Evolutionary conservation across 2,797 vertebrate species (phyloP), one percentile per base, ranked within the genome.

Genomic region (Ispidina picta): DNA sequence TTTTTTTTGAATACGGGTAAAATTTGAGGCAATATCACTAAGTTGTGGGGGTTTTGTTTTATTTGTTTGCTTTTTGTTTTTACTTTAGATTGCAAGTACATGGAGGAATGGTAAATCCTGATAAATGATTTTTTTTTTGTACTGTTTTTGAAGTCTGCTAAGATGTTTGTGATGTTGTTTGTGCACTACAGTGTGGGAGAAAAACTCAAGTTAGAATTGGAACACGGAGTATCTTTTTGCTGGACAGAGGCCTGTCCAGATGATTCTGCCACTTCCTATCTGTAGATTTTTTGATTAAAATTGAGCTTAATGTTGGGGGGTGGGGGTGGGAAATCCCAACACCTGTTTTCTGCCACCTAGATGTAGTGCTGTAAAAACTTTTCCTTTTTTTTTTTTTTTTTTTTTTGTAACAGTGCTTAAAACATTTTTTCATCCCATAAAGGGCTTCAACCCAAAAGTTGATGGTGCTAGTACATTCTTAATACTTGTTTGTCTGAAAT

Each of bases 11-110:
- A 97, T 98, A 98, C 97, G 97, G 98, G 98, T 98, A 98, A 97
- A 95, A 97, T 93, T 91, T 97, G 97, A 98, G 98, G 97, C 98
- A 98, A 98, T 98, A 98, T 97, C 96, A 96, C 95, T 97, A 95
- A 95, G 80, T 96, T 83, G 31, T 43, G 51, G 51, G 25, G 37
- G 12, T 16, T 48, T 48, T 31, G n/a, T 7, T n/a, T 64, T 28
- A 31, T 83, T 83, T 35, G 28, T 68, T 29, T 29, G 28, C 26
- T 31, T 51, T 37, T 20, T 49, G 54, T 48, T 64, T 82, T 92
- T 68, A 1, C 64, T 73, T 95, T 95, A 95, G 95, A 80, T 96
- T 92, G 92, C 93, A 95, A 93, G 39, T 89, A 91, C 68, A 44
- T 81, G 94, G 86, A 95, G 74, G 89, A 95, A 80, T 91, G 92